phyloP scores from a whole-genome alignment of 2,113 vertebrate genomes.

The Chionis minor region DNA sequence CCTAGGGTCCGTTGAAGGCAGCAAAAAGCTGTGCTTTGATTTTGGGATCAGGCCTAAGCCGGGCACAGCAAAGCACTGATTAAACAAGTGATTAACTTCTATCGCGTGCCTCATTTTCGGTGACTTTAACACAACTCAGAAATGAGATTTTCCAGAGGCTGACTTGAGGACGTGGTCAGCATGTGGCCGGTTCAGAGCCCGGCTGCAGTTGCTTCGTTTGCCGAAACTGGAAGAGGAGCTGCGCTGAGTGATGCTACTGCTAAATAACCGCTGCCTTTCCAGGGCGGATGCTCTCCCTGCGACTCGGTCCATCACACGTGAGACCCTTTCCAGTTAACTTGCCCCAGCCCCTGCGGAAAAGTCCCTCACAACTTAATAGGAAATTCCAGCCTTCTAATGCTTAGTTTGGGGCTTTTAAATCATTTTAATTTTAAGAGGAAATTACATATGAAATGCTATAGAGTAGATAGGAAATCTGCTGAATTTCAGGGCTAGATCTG shows the following conservation, averaged over 20 bases:
- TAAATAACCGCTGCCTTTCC: background rate
- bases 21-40: background rate
- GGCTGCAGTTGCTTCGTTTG: background rate
- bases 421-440: background rate
- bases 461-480: background rate
- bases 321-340: background rate
- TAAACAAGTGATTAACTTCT: background rate
- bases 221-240: background rate
- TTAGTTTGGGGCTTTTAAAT: background rate
- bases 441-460: background rate
- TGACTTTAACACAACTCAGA: background rate
- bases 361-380: background rate
- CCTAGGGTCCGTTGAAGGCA: background rate
- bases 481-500: background rate
- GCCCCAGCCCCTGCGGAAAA: background rate
- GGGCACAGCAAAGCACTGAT: background rate
- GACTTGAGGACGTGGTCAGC: background rate
- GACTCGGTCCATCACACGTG: rapidly evolving
- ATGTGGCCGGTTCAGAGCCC: background rate
- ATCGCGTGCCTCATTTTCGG: background rate
- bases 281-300: background rate
- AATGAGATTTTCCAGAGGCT: background rate
- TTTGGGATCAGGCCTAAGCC: background rate
- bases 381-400: background rate
- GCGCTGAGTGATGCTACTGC: background rate